Evolutionary conservation across 1,140 invertebrate species (phyloP).

Genomic region (Condylostylus longicornis): DNA sequence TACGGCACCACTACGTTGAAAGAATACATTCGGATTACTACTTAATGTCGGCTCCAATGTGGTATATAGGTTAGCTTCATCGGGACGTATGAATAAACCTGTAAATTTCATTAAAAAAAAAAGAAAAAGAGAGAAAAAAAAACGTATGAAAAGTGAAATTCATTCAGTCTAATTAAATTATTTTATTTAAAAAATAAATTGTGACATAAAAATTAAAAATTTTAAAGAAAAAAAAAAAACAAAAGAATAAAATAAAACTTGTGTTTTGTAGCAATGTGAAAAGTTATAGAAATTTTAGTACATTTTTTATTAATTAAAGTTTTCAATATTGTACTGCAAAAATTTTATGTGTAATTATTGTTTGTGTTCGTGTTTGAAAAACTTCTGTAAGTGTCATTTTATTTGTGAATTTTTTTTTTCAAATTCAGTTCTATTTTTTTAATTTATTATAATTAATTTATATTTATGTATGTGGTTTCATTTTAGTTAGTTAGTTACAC

Average conservation of each 20-base stretch:
- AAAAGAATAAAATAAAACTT: not conserved
- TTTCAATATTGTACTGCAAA: too few species aligned
- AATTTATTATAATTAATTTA: too few species aligned
- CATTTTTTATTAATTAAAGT: too few species aligned
- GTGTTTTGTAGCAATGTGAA: not conserved
- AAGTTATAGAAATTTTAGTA: not conserved
- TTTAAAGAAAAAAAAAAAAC: not conserved
- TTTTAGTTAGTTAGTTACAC: too few species aligned
- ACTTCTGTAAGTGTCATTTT: too few species aligned
- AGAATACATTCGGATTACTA: slow-evolving; percentile 71
- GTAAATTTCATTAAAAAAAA: too few species aligned
- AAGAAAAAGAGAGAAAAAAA: slow-evolving; percentile 26
- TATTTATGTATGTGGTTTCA: too few species aligned
- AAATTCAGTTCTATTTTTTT: too few species aligned
- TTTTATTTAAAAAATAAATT: not conserved
- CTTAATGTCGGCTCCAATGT: slow-evolving; percentile 67
- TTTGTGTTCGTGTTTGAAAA: too few species aligned
- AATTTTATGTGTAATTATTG: too few species aligned
- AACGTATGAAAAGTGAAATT: slow-evolving; percentile 9
- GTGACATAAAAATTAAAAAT: slow-evolving; percentile 2
- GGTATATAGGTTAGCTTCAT: slow-evolving; percentile 65
- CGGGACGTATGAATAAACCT: slow-evolving; percentile 57
- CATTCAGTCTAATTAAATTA: not conserved
- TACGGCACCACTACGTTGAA: slow-evolving; percentile 56
- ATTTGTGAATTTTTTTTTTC: too few species aligned